Evolutionary conservation across 2,888 invertebrate genomes (phyloP).

Genomic region (Mimas tiliae): DNA sequence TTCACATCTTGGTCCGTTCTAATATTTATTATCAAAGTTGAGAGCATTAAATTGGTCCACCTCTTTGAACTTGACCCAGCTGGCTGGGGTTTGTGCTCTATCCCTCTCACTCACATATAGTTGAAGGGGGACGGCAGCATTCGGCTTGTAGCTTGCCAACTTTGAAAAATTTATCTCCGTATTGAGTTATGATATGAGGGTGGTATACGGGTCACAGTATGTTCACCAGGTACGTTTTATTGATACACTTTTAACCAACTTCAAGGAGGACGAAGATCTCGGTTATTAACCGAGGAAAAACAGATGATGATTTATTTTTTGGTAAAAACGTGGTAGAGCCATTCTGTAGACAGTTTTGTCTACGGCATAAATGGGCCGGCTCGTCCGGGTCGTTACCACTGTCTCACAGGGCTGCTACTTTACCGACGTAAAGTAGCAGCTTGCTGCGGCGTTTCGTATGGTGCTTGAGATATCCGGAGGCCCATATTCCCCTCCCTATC

Average conservation of each 20-base stretch:
- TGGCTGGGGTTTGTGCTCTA: conserved; percentile 38
- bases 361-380: too few species aligned
- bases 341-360: too few species aligned
- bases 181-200: not conserved
- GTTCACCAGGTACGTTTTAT: not conserved
- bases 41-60: conserved; percentile 56
- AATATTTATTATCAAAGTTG: conserved; percentile 57
- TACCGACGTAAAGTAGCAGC: too few species aligned
- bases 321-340: too few species aligned
- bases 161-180: conserved; percentile 17
- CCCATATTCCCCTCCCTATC: too few species aligned
- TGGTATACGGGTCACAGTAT: not conserved
- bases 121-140: not conserved
- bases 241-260: not conserved
- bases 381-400: too few species aligned
- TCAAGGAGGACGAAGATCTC: too few species aligned
- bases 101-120: conserved; percentile 31
- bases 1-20: conserved; percentile 12
- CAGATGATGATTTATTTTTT: too few species aligned
- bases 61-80: conserved; percentile 64
- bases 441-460: too few species aligned
- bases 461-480: too few species aligned
- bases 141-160: conserved; percentile 9
- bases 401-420: too few species aligned
- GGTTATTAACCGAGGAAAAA: too few species aligned